These are phyloP conservation scores for Clusia tigrina DNA, from an alignment of 2,888 invertebrate species.

Conservation along the genomic window DNA sequence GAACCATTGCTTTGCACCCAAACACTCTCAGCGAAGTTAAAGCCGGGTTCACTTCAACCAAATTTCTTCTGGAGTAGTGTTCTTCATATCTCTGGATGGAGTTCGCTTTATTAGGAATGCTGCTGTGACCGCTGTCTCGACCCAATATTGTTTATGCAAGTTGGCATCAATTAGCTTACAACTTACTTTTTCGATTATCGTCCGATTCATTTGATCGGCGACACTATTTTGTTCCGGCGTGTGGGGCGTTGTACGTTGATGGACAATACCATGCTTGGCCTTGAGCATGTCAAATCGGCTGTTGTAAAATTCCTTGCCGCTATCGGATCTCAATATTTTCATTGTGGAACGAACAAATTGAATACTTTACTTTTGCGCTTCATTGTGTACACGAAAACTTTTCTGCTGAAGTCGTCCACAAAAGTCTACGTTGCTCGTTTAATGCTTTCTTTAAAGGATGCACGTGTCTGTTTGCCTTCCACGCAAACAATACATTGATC, in stretches of 20 bases:
- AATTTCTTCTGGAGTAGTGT: conserved; percentile 23
- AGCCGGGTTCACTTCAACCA: conserved; percentile 21
- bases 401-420: no score
- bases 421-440: background rate
- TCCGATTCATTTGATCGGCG: conserved; percentile 25
- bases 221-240: conserved; percentile 30
- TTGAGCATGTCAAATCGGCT: conserved; percentile 18
- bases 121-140: conserved; percentile 18
- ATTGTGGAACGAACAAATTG: conserved; percentile 13
- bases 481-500: no score
- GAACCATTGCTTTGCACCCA: conserved; percentile 26
- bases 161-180: conserved; percentile 22
- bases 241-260: conserved; percentile 26
- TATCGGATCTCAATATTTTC: conserved; percentile 24
- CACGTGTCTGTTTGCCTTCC: background rate
- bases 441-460: background rate
- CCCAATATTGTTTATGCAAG: conserved; percentile 24
- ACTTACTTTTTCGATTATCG: conserved; percentile 26
- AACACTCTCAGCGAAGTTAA: conserved; percentile 24
- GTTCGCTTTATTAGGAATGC: conserved; percentile 20
- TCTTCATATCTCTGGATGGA: conserved; percentile 19
- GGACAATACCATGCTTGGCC: conserved; percentile 21
- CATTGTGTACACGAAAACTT: no score
- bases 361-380: background rate
- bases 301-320: conserved; percentile 23